A percentile compares a stretch with the other conserved stretches of the same genome.
Conservation (phyloP, 2,797 vertebrate species). For the Poecilia gillii region DNA sequence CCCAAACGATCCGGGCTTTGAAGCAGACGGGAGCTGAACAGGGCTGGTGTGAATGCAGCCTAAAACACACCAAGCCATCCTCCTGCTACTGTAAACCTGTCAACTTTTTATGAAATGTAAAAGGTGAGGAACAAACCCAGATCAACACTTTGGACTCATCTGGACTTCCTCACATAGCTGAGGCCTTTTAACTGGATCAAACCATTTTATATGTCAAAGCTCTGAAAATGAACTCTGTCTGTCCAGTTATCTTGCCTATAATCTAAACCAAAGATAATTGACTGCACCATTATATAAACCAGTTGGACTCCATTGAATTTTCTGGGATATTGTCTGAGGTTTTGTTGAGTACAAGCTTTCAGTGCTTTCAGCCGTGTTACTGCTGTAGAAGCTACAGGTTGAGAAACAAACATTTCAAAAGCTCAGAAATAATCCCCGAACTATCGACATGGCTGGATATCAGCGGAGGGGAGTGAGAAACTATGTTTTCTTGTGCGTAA, state of each 20-base stretch:
- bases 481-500: slow-evolving; percentile 7
- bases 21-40: too few species aligned
- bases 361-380: slow-evolving; percentile 17
- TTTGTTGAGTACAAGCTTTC: slow-evolving; percentile 21
- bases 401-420: slow-evolving; percentile 35
- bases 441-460: slow-evolving; percentile 14
- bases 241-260: not conserved
- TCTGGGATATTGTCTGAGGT: slow-evolving; percentile 4
- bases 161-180: not conserved
- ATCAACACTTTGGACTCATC: not conserved
- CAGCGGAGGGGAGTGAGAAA: slow-evolving; percentile 14
- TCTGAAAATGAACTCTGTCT: not conserved
- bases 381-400: slow-evolving; percentile 17
- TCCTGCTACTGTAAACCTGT: not conserved
- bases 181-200: not conserved
- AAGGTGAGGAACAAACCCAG: not conserved
- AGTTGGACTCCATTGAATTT: not conserved
- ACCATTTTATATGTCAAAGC: not conserved
- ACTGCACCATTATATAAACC: not conserved
- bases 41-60: too few species aligned
- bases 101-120: not conserved
- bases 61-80: too few species aligned
- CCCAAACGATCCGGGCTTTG: too few species aligned
- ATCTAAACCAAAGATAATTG: not conserved
- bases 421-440: slow-evolving; percentile 7